phyloP scores from a whole-genome alignment of 2,797 vertebrate species.

The Echiichthys vipera region DNA sequence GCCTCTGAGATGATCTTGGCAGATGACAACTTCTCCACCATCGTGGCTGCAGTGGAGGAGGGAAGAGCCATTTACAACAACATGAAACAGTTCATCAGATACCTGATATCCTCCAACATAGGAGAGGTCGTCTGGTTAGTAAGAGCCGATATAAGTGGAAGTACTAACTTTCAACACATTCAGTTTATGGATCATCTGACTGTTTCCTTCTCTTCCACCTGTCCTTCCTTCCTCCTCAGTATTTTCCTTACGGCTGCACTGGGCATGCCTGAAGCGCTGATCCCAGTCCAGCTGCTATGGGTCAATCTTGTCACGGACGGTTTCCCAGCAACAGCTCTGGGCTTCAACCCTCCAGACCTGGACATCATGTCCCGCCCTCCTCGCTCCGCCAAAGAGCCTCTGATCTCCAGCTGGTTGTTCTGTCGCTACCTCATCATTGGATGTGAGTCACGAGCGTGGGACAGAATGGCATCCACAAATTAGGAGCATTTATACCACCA shows the following conservation, averaged over 20 bases:
- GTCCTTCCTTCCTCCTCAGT: conserved; percentile 53
- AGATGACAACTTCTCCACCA: conserved; percentile 88
- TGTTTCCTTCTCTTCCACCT: background rate
- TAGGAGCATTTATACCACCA: background rate
- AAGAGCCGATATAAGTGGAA: background rate
- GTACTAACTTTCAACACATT: background rate
- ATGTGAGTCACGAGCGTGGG: conserved; percentile 70
- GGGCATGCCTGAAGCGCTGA: conserved; percentile 87
- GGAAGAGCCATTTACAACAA: conserved; percentile 89
- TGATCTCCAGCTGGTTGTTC: conserved; percentile 87
- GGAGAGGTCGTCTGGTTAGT: conserved; percentile 88
- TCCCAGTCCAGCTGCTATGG: conserved; percentile 87
- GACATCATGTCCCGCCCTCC: conserved; percentile 88
- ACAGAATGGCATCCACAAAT: background rate
- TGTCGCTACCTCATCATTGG: conserved; percentile 87
- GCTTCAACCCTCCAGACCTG: conserved; percentile 87
- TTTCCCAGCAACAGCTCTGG: conserved; percentile 86
- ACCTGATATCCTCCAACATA: conserved; percentile 88
- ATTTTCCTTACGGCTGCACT: conserved; percentile 86
- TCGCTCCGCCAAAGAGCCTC: conserved; percentile 83
- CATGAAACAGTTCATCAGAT: conserved; percentile 89
- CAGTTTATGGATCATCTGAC: background rate
- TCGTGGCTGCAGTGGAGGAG: conserved; percentile 86
- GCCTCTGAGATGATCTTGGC: conserved; percentile 88
- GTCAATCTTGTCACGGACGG: conserved; percentile 87